phyloP scores from a whole-genome alignment of 2,113 vertebrate species.

The Ailuropoda melanoleuca region DNA sequence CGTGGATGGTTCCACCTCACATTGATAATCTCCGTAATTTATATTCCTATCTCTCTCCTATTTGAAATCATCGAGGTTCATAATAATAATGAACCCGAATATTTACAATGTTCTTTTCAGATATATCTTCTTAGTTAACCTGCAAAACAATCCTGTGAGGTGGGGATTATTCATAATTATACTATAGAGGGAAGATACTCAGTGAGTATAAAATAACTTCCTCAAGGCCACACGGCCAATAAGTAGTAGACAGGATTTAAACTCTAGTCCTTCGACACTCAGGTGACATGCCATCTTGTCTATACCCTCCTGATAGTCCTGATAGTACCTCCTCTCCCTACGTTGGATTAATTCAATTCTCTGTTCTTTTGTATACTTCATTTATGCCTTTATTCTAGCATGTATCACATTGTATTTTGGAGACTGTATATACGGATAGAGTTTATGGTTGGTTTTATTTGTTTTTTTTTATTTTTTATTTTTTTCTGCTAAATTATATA shows the following conservation, averaged over 20 bases:
- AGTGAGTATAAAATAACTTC: background rate
- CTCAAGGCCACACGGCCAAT: background rate
- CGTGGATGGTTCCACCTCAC: background rate
- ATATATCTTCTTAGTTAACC: background rate
- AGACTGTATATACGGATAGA: background rate
- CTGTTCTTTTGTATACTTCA: background rate
- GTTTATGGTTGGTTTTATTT: background rate
- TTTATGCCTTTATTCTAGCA: background rate
- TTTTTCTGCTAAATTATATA: background rate
- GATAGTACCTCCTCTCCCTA: background rate
- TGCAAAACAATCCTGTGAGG: background rate
- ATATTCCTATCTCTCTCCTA: background rate
- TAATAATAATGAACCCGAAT: background rate
- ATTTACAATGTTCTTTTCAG: background rate
- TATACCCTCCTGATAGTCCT: background rate
- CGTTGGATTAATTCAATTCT: background rate
- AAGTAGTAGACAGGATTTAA: background rate
- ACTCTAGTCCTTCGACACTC: background rate
- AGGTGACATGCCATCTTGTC: background rate
- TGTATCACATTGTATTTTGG: background rate
- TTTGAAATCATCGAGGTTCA: background rate
- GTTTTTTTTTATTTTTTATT: background rate
- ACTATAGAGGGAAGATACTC: background rate
- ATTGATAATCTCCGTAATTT: background rate
- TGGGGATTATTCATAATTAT: background rate